Base-by-base conservation (phyloP, 1,140 invertebrate genomes). In the Leucophenga varia region DNA sequence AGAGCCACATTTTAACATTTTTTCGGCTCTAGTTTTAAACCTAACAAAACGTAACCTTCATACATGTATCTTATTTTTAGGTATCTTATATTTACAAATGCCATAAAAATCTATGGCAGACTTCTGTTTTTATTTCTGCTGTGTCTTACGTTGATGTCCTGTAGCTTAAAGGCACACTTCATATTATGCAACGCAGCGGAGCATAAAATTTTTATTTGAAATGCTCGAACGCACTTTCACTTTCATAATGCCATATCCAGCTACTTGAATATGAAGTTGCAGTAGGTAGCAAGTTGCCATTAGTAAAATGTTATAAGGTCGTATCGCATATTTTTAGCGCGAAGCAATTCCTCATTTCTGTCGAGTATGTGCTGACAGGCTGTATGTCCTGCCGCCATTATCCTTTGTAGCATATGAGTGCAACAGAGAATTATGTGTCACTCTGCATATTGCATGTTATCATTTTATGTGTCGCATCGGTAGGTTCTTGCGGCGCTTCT, bases 341-440 rank as follows among this genome's bases (percentile, higher is more conserved):
- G 35, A 34, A 36, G 56, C 53, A 59, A 67, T 65, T 43, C 38
- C 49, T 67, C 61, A 65, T 63, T 57, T 61, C 49, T 47, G 40
- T 64, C 63, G 55, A 65, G n/a, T 55, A 65, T 65, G 63, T 67
- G 61, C 53, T 56, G 61, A 67, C 61, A 61, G 55, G 32, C 42
- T 41, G 44, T 30, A 47, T n/a, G 25, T 17, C 19, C 43, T 38
- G 34, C 32, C 45, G 45, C 47, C 51, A 36, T 19, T 47, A n/a
- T n/a, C n/a, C n/a, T n/a, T n/a, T n/a, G n/a, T n/a, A n/a, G n/a
- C n/a, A n/a, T n/a, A n/a, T 40, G n/a, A n/a, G 34, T 43, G 51
- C 43, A 55, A 47, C n/a, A 39, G 49, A 43, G 59, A 64, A 64
- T 64, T 64, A 64, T 60, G 57, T 64, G 60, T 64, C 53, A 51